These are phyloP conservation scores for Malurus splendens DNA, from an alignment of 2,797 vertebrate genomes.

Conservation along the genomic window DNA sequence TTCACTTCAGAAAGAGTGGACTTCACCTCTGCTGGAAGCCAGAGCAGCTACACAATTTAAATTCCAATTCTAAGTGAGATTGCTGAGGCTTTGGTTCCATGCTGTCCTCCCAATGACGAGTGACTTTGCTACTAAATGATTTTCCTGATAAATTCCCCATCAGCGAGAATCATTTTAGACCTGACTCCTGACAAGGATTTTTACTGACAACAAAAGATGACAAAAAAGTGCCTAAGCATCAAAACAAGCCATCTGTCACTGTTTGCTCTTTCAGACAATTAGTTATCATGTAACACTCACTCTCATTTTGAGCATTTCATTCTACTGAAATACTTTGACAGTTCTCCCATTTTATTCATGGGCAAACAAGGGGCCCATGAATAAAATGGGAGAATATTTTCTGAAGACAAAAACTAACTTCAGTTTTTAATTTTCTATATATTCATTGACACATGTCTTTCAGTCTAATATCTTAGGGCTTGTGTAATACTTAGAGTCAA, in stretches of 20 bases:
- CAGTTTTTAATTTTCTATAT: background rate
- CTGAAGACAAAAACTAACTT: background rate
- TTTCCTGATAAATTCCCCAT: background rate
- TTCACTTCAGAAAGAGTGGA: background rate
- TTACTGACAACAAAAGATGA: background rate
- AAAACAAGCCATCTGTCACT: slow-evolving; percentile 15
- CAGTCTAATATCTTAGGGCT: background rate
- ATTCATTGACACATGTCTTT: background rate
- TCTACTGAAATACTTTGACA: slow-evolving; percentile 9
- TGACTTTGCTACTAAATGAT: background rate
- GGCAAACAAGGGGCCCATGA: background rate
- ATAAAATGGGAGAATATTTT: background rate
- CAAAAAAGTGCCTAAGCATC: background rate
- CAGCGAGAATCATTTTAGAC: background rate
- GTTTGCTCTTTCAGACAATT: background rate
- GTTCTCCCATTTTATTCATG: background rate
- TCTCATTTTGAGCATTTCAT: background rate
- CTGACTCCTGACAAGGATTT: background rate
- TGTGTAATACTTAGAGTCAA: background rate
- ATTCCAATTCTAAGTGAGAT: background rate
- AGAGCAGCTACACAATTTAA: background rate
- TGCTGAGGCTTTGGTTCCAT: background rate
- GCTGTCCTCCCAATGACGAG: background rate
- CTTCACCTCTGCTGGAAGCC: background rate
- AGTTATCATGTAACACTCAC: background rate